Conservation (phyloP, 2,888 invertebrate genomes). For the Callyntrura guangdongensis region DNA sequence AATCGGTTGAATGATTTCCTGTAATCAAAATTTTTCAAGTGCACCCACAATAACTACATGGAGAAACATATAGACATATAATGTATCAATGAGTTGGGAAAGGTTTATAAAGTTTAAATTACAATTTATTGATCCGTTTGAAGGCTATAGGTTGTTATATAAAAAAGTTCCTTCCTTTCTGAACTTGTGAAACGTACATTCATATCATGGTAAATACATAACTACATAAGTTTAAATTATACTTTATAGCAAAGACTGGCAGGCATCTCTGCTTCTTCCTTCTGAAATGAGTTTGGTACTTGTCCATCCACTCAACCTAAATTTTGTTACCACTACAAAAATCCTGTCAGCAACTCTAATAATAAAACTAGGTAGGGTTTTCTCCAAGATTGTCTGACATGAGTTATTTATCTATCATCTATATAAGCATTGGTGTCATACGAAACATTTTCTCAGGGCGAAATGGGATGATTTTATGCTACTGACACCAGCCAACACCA, state of each 20-base stretch:
- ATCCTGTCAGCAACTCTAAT: slow-evolving; percentile 3
- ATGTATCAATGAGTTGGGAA: background rate
- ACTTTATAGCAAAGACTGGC: background rate
- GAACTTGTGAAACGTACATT: background rate
- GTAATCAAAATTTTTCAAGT: no score
- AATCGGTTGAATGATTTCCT: no score
- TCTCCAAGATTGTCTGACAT: slow-evolving; percentile 57
- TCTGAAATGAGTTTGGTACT: background rate
- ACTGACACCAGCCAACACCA: slow-evolving; percentile 16
- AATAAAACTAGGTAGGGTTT: background rate
- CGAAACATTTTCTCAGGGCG: background rate
- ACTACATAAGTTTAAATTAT: no score
- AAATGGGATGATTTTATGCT: slow-evolving; percentile 24
- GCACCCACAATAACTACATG: no score
- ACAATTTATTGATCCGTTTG: background rate
- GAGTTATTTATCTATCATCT: slow-evolving; percentile 69
- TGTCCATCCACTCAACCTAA: slow-evolving; percentile 2
- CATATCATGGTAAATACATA: background rate
- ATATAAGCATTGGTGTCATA: background rate
- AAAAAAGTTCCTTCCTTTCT: background rate
- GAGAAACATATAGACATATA: background rate
- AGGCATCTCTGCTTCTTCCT: background rate
- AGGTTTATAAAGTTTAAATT: no score
- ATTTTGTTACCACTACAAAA: background rate
- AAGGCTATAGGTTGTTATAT: background rate